A percentile compares a stretch with the other conserved stretches of the same genome.
phyloP scores from a whole-genome alignment of 92 coral and sea anemone species.

The Epizoanthus scotinus region DNA sequence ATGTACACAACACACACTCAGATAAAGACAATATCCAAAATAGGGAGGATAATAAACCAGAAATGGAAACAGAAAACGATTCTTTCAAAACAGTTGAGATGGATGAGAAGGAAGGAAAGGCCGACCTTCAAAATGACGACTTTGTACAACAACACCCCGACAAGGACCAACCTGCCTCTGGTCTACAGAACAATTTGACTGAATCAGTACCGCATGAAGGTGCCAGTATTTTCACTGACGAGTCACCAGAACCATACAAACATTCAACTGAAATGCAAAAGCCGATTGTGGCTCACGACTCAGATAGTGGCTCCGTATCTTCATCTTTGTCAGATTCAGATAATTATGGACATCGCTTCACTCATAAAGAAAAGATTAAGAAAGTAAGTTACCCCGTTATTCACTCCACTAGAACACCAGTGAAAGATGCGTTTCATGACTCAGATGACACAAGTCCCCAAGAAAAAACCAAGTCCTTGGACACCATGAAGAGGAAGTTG shows the following conservation, averaged over 20 bases:
- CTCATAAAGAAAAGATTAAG: background rate
- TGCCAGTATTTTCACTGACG: background rate
- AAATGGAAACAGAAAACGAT: no score
- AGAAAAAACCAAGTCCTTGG: background rate
- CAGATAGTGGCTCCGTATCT: background rate
- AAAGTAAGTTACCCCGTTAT: background rate
- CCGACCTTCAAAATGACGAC: background rate
- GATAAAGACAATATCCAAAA: background rate
- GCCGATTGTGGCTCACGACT: no score
- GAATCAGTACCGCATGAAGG: background rate
- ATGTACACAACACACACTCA: background rate
- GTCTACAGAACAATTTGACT: background rate
- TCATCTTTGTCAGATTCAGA: conserved; percentile 20
- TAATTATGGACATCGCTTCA: background rate
- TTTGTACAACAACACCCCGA: background rate
- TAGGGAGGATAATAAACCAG: background rate
- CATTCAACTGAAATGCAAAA: background rate
- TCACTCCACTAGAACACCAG: background rate
- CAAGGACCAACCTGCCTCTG: background rate
- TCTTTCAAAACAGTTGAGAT: background rate
- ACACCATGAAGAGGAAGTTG: background rate
- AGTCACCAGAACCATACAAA: background rate
- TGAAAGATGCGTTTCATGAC: background rate
- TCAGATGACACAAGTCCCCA: background rate
- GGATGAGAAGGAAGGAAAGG: background rate